Conservation (phyloP, 1,140 invertebrate species). For the Cydia splendana region DNA sequence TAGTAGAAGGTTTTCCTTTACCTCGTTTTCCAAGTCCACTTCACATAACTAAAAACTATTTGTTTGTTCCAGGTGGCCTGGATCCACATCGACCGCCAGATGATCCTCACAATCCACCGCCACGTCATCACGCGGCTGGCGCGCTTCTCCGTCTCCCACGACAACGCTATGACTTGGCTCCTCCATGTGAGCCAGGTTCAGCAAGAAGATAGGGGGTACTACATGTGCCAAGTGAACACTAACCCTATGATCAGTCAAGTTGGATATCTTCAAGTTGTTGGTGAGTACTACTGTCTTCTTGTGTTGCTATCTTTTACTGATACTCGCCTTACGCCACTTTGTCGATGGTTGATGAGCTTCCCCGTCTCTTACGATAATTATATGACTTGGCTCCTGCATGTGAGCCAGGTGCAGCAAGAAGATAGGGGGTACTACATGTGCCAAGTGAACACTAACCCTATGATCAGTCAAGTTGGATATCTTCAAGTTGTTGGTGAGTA, state of each 20-base stretch:
- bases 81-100: constrained; percentile 96
- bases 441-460: constrained; percentile 97
- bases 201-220: constrained; percentile 93
- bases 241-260: constrained; percentile 97
- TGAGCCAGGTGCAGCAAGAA: constrained; percentile 92
- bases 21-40: no score
- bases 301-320: constrained; percentile 76
- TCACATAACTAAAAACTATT: no score
- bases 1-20: no score
- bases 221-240: constrained; percentile 97
- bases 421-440: constrained; percentile 96
- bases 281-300: constrained; percentile 82
- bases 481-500: constrained; percentile 95
- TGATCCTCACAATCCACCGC: constrained; percentile 94
- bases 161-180: constrained; percentile 95
- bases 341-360: constrained; percentile 91
- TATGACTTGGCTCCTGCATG: constrained; percentile 94
- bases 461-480: constrained; percentile 96
- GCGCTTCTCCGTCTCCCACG: constrained; percentile 92
- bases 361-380: constrained; percentile 94
- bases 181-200: constrained; percentile 93
- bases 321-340: constrained; percentile 94
- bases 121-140: constrained; percentile 93
- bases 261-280: constrained; percentile 95
- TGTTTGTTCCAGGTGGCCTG: constrained; percentile 88